Evolutionary conservation across 2,888 invertebrate species (phyloP).

Genomic region (Invenusta paracnida): DNA sequence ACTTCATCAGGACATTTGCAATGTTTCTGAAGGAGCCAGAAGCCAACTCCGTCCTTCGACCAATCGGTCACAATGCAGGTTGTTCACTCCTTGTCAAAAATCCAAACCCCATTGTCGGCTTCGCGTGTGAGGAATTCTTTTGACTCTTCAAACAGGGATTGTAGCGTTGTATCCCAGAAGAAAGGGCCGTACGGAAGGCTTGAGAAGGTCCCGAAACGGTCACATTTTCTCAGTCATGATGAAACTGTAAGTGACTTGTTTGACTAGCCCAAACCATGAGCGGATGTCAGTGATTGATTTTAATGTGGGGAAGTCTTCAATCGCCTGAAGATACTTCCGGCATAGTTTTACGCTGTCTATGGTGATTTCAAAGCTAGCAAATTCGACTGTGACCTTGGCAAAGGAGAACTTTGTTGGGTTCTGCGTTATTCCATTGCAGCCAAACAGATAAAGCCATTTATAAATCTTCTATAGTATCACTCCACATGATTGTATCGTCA

Average conservation of each 20-base stretch:
- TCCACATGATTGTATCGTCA: no score
- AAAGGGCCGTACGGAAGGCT: constrained; percentile 38
- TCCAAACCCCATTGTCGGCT: background rate
- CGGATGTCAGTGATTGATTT: background rate
- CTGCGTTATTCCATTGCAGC: constrained; percentile 45
- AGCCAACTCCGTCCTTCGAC: background rate
- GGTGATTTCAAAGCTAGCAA: constrained; percentile 45
- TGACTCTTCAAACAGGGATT: constrained; percentile 41
- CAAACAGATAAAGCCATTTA: no score
- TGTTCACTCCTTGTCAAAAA: constrained; percentile 17
- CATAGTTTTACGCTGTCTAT: constrained; percentile 46
- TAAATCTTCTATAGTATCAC: no score
- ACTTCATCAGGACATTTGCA: no score
- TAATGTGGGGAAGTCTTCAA: constrained; percentile 24
- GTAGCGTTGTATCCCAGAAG: constrained; percentile 44
- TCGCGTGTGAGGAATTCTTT: constrained; percentile 43
- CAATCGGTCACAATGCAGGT: constrained; percentile 27
- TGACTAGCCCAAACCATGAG: constrained; percentile 47
- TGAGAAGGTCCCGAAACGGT: no score
- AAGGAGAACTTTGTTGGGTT: constrained; percentile 46
- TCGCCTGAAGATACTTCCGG: constrained; percentile 46
- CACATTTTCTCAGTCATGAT: constrained; percentile 46
- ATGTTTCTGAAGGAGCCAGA: no score
- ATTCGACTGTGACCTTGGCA: constrained; percentile 44
- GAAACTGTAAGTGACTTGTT: constrained; percentile 48